A percentile compares a stretch with the other conserved stretches of the same genome.
Conservation (phyloP, 2,888 invertebrate species). For the Halocaridina rubra region DNA sequence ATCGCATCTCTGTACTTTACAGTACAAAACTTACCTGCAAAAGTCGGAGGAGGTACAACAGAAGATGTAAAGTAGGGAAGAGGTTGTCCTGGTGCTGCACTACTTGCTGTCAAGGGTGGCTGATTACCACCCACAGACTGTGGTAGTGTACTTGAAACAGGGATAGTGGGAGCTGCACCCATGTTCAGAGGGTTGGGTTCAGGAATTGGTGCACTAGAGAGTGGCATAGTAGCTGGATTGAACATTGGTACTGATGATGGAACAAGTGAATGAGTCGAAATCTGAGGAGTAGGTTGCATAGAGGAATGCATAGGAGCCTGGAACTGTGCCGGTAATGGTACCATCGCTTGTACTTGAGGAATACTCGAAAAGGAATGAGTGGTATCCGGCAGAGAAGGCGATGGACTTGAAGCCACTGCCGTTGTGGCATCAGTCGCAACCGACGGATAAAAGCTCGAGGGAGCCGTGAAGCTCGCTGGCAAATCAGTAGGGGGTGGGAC, state of each 20-base stretch:
- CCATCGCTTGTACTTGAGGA: background rate
- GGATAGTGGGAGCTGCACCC: constrained; percentile 55
- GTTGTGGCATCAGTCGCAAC: background rate
- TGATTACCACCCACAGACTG: background rate
- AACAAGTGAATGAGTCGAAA: constrained; percentile 29
- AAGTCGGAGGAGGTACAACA: constrained; percentile 37
- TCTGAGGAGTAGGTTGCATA: constrained; percentile 67
- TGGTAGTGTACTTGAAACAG: background rate
- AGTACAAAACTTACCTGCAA: constrained; percentile 18
- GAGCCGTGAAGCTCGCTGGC: constrained; percentile 48
- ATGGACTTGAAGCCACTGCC: background rate
- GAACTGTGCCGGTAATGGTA: background rate
- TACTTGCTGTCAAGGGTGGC: background rate
- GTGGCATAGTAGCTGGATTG: background rate
- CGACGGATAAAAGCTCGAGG: background rate
- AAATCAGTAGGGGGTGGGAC: constrained; percentile 76
- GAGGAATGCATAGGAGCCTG: constrained; percentile 72
- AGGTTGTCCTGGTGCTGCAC: background rate
- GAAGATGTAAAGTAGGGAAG: background rate
- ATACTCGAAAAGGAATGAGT: background rate
- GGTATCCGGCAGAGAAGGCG: background rate
- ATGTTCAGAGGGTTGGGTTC: constrained; percentile 47
- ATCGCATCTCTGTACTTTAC: too few species aligned
- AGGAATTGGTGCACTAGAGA: background rate
- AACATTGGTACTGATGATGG: background rate